Evolutionary conservation across 2,113 vertebrate species (phyloP).

Genomic region (Lathamus discolor): DNA sequence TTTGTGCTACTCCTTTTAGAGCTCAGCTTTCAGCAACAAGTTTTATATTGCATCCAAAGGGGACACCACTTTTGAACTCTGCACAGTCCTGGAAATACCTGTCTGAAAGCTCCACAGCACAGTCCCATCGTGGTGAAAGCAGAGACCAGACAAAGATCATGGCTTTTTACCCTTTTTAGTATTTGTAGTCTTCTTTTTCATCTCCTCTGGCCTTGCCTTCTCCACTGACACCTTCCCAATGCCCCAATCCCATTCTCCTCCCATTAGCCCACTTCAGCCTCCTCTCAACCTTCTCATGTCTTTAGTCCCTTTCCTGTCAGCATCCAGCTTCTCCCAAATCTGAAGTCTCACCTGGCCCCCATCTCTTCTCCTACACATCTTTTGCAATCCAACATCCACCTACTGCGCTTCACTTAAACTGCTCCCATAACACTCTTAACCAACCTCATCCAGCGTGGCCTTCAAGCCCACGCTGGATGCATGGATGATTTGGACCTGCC

Average conservation of each 20-base stretch:
- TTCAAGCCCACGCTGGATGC: neutral
- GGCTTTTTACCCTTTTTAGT: neutral
- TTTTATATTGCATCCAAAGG: neutral
- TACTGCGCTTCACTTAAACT: neutral
- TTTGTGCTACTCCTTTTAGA: neutral
- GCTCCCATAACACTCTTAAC: neutral
- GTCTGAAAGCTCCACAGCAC: neutral
- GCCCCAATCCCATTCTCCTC: neutral
- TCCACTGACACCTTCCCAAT: neutral
- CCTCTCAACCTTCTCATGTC: neutral
- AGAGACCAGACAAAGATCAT: neutral
- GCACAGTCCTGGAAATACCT: neutral
- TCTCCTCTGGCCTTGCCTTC: neutral
- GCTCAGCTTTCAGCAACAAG: neutral
- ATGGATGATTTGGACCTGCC: neutral
- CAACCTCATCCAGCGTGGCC: neutral
- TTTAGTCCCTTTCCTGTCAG: neutral
- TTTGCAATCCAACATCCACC: neutral
- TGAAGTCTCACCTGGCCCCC: neutral
- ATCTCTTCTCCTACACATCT: neutral
- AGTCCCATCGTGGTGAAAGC: neutral
- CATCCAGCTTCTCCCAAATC: neutral
- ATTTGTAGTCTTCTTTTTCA: neutral
- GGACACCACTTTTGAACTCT: neutral
- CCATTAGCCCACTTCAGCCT: neutral